Base-by-base conservation (phyloP, 1,140 invertebrate species). In the Papilio machaon region DNA sequence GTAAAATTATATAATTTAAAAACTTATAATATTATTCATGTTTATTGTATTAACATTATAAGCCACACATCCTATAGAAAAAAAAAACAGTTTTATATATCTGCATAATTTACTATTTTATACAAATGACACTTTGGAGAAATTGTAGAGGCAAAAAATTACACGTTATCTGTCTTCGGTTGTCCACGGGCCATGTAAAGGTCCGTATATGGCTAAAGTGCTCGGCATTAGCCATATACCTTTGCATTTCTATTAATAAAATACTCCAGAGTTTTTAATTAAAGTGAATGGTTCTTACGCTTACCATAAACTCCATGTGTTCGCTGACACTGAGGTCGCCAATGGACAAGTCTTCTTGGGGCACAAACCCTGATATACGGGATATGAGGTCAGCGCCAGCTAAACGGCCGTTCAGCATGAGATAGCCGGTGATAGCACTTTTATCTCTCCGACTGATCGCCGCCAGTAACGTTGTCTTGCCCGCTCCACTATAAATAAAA, bases 241-340 rank as follows among this genome's bases (percentile, higher is more conserved):
- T 15, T 6, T 17, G 17, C 52, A 54, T 54, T 5, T 17, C 13
- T 17, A 17, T 1, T 17, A 54, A 54, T 13, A 5, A 54, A 30
- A 43, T 7, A 8, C 17, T 58, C 54, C 15, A 58, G 17, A n/a
- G 5, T 67, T 15, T 35, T 5, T 10, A 35, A 23, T 46, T 15
- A 52, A 73, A 73, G 2, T 54, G 52, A 17, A 10, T 67, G 7
- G 23, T 4, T 49, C 54, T 17, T 85, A 60, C 64, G 84, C 94
- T 92, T 90, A 97, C 97, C 97, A 97, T 97, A 86, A 97, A 97
- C 85, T 96, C 95, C 92, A 97, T 95, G 88, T 97, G 97, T 90
- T 97, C 97, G 79, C 95, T 91, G 30, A 97, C 96, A 3, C 96
- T 97, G 75, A 97, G 94, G 9, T 96, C 95, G 82, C 97, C 96